Evolutionary conservation across 2,797 vertebrate genomes (phyloP), one percentile per base, ranked within the genome.

Genomic region (Neosalanx taihuensis): DNA sequence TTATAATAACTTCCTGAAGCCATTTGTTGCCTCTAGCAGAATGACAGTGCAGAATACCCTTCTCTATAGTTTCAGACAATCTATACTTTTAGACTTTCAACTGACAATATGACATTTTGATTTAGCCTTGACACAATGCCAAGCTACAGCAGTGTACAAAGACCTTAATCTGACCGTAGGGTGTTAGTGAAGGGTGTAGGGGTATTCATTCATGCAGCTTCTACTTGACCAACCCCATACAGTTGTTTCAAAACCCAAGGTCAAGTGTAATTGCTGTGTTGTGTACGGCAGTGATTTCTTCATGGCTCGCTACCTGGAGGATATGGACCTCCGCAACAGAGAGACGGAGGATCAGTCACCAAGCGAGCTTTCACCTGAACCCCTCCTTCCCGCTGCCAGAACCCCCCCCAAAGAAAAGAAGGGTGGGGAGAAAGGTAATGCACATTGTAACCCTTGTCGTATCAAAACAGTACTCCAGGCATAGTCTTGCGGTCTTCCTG

Each of bases 201-300:
- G 41, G 41, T 46, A 46, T 12, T 46, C 41, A 12, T 46, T 46
- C 41, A 46, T 46, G 12, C 41, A 46, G 41, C 41, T 46, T 46
- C 12, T 46, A 46, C 10, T 46, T 46, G 41, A 46, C 41, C 12
- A 3, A 46, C 56, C 20, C 20, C 18, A 20, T 58, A 58, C 56
- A 58, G 56, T 58, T 20, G 56, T 33, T 64, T 7, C n/a, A 33
- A 60, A 29, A 26, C 29, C 59, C 12, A 62, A 61, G 23, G 15
- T 20, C 20, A 70, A 46, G 56, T 67, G 35, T 67, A 0, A 60
- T 67, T 53, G 59, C 17, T 58, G 15, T 70, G 1, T 67, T 61
- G 7, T 80, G 12, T 75, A 5, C 79, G 46, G 53, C 81, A 93
- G 91, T 37, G 68, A 84, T 76, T 92, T 90, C 83, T 86, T 88